Evolutionary conservation across 2,888 invertebrate genomes (phyloP).

Genomic region (Dasysyrphus albostriatus): DNA sequence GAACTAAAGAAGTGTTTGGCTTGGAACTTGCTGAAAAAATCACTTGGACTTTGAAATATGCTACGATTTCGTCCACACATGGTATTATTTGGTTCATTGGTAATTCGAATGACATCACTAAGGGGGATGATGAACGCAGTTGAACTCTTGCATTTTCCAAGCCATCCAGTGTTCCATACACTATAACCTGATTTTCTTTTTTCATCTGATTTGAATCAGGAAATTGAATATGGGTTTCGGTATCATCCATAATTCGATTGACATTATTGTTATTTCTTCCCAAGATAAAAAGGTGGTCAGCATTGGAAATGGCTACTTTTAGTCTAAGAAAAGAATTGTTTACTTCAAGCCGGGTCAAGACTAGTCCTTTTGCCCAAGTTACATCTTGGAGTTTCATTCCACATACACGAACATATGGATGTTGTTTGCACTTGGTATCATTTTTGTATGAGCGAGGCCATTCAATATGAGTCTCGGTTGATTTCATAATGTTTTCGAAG

Average conservation of each 20-base stretch:
- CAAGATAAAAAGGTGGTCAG: slow-evolving; percentile 99
- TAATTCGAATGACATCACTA: slow-evolving; percentile 96
- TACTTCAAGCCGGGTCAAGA: slow-evolving; percentile 94
- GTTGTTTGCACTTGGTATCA: slow-evolving; percentile 96
- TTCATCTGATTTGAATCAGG: slow-evolving; percentile 98
- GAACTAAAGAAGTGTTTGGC: slow-evolving; percentile 91
- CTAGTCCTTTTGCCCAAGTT: slow-evolving; percentile 91
- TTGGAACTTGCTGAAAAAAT: slow-evolving; percentile 93
- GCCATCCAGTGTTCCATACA: slow-evolving; percentile 95
- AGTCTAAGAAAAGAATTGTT: slow-evolving; percentile 97
- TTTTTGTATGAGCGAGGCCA: slow-evolving; percentile 89
- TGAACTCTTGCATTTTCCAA: slow-evolving; percentile 94
- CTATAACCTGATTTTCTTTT: slow-evolving; percentile 98
- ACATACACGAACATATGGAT: slow-evolving; percentile 96
- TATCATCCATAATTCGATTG: slow-evolving; percentile 94
- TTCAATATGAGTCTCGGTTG: slow-evolving; percentile 95
- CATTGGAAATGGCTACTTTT: slow-evolving; percentile 99
- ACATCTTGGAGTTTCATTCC: slow-evolving; percentile 90
- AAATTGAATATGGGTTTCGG: slow-evolving; percentile 98
- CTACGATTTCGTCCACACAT: slow-evolving; percentile 86
- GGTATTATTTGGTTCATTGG: slow-evolving; percentile 92
- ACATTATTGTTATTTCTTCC: slow-evolving; percentile 90
- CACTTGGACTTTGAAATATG: slow-evolving; percentile 93
- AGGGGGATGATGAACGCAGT: slow-evolving; percentile 94
- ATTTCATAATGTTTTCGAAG: slow-evolving; percentile 89